Base-by-base conservation (phyloP, 1,140 invertebrate genomes). In the Acromyrmex heyeri region DNA sequence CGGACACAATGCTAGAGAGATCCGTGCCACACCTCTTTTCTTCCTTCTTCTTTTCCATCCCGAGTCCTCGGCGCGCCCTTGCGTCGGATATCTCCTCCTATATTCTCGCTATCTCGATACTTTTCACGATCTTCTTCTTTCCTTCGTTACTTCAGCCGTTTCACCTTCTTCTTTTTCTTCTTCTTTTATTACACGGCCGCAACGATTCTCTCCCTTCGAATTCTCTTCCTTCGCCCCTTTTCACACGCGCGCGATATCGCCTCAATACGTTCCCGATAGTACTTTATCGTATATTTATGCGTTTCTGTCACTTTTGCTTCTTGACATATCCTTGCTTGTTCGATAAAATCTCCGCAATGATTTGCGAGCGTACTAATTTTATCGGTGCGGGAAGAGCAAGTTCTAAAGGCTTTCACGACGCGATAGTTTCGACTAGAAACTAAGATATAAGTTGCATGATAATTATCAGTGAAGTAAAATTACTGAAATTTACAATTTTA, bases 11-110 rank as follows among this genome's bases (percentile, higher is more conserved):
- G 93, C 93, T 61, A 93, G 91, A 93, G 91, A 88, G 89, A 89
- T 91, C 79, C 87, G 87, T 92, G 93, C 93, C 93, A 94, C 93
- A 94, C 93, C 93, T 94, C 93, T 94, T 94, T 93, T 93, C 93
- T 94, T 93, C 89, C 92, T 93, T 91, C 91, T 87, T 87, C 89
- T 91, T 91, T 94, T 93, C 90, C 88, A 90, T 91, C 90, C 88
- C 86, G 85, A 85, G 86, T 90, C 79, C 91, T 91, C 90, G 93
- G 92, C 92, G 92, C 92, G 91, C 93, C 93, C 93, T 93, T 92
- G 90, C 90, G 85, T 87, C 88, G 90, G 86, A 89, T 91, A 86
- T 90, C 88, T 87, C 83, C 88, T 85, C 77, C 87, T 82, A 44
- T 70, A 72, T 82, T 73, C 79, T 82, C n/a, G 67, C 79, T 61